Evolutionary conservation across 2,113 vertebrate genomes (phyloP).

Genomic region (Semicossyphus pulcher): DNA sequence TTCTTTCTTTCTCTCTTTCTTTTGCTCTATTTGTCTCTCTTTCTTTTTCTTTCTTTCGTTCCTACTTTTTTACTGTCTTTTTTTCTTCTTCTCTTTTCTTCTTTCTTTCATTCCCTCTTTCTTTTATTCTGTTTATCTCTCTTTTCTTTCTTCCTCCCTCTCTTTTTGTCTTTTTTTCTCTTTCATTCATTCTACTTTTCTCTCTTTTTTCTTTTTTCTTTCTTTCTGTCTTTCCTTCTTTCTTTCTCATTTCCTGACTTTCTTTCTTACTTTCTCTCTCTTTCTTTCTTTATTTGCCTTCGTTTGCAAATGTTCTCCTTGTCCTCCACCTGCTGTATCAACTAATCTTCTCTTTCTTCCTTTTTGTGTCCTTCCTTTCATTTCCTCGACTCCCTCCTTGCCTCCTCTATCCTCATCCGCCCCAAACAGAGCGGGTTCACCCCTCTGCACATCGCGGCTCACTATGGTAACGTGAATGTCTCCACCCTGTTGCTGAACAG

Average conservation of each 20-base stretch:
- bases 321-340: conserved; percentile 18
- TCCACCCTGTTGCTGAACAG: conserved; percentile 97
- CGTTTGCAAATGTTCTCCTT: not conserved
- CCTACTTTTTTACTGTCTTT: not conserved
- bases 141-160: not conserved
- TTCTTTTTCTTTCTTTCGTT: not conserved
- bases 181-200: not conserved
- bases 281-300: not conserved
- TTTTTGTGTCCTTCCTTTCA: not conserved
- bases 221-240: not conserved
- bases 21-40: not conserved
- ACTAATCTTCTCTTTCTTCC: not conserved
- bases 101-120: not conserved
- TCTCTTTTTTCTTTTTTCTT: not conserved
- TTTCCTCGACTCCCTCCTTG: conserved; percentile 17
- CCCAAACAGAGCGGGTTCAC: conserved; percentile 94
- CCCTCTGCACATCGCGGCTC: conserved; percentile 93
- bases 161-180: not conserved
- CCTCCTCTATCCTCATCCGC: conserved; percentile 54
- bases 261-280: not conserved
- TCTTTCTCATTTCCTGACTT: conserved; percentile 1
- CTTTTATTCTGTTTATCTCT: not conserved
- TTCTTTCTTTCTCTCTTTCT: not conserved
- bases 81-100: not conserved
- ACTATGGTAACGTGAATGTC: conserved; percentile 97